Percentiles rank a stretch among this genome's conserved stretches.
Evolutionary conservation across 2,888 invertebrate genomes (phyloP).

Genomic region (Cheilosia grossa): DNA sequence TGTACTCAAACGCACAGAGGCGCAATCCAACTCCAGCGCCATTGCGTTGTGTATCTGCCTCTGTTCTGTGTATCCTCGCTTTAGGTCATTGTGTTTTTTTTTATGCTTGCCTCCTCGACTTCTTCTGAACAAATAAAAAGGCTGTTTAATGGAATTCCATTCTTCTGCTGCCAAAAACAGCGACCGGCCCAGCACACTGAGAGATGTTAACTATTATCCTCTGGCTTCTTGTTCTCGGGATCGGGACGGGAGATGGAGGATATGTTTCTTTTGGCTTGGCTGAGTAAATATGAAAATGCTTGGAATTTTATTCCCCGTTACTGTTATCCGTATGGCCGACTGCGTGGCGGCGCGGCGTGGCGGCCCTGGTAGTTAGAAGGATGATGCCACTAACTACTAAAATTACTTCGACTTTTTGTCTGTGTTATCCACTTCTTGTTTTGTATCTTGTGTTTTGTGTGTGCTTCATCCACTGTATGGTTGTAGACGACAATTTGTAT

Average conservation of each 20-base stretch:
- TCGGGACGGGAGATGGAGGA: background rate
- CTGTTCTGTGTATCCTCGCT: conserved; percentile 32
- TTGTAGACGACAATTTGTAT: conserved; percentile 40
- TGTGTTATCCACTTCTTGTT: background rate
- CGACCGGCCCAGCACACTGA: conserved; percentile 58
- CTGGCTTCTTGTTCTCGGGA: background rate
- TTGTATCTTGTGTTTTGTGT: conserved; percentile 3
- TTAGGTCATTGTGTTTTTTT: background rate
- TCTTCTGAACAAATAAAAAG: conserved; percentile 51
- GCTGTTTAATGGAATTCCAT: conserved; percentile 69
- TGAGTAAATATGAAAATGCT: conserved; percentile 70
- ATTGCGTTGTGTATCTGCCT: conserved; percentile 6
- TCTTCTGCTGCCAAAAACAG: conserved; percentile 67
- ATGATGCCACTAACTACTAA: conserved; percentile 60
- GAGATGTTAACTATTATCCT: conserved; percentile 61
- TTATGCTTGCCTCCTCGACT: background rate
- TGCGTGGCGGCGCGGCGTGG: conserved; percentile 63
- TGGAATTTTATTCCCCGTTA: conserved; percentile 63
- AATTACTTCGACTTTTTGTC: conserved; percentile 51
- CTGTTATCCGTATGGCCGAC: conserved; percentile 59
- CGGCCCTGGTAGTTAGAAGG: conserved; percentile 41
- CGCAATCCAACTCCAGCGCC: conserved; percentile 27
- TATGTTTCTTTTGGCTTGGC: conserved; percentile 45
- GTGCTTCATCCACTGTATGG: conserved; percentile 31
- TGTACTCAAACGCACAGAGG: conserved; percentile 45